Percentiles rank a stretch among this genome's conserved stretches.
Evolutionary conservation across 2,797 vertebrate species (phyloP).

Genomic region (Martes flavigula): DNA sequence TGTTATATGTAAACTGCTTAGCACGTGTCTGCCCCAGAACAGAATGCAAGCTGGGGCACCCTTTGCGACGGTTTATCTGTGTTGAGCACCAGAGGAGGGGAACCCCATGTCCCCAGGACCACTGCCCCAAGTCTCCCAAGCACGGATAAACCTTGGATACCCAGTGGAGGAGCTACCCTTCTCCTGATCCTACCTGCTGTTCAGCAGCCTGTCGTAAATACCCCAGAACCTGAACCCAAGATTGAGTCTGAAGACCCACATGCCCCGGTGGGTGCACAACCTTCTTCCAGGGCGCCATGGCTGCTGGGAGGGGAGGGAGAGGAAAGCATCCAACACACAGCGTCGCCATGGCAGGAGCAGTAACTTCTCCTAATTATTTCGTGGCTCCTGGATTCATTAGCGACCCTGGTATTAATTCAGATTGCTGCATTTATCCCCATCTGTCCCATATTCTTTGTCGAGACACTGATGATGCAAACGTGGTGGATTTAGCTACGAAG

Average conservation of each 20-base stretch:
- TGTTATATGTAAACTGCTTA: accelerated
- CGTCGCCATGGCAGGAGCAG: not conserved
- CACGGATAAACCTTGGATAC: not conserved
- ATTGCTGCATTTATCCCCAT: conserved; percentile 62
- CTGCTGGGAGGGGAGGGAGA: not conserved
- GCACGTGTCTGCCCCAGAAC: not conserved
- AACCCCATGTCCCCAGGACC: not conserved
- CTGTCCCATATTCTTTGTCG: conserved; percentile 68
- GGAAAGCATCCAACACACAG: not conserved
- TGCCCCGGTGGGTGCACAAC: accelerated
- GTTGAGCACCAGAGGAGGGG: accelerated
- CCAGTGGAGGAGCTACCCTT: not conserved
- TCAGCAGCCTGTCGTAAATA: not conserved
- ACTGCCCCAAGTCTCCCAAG: not conserved
- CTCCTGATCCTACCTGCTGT: accelerated
- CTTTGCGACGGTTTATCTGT: accelerated
- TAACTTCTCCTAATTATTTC: conserved; percentile 62
- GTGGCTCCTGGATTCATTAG: conserved; percentile 64
- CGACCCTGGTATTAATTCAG: conserved; percentile 50
- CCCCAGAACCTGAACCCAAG: not conserved
- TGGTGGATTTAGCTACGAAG: not conserved
- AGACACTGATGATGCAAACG: conserved; percentile 37
- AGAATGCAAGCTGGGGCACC: accelerated
- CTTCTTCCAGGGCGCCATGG: accelerated
- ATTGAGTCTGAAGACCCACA: not conserved